Percentiles rank a stretch among this genome's conserved stretches.
These are phyloP conservation scores for Ciconia maguari DNA, from an alignment of 2,113 vertebrate genomes.

Conservation along the genomic window DNA sequence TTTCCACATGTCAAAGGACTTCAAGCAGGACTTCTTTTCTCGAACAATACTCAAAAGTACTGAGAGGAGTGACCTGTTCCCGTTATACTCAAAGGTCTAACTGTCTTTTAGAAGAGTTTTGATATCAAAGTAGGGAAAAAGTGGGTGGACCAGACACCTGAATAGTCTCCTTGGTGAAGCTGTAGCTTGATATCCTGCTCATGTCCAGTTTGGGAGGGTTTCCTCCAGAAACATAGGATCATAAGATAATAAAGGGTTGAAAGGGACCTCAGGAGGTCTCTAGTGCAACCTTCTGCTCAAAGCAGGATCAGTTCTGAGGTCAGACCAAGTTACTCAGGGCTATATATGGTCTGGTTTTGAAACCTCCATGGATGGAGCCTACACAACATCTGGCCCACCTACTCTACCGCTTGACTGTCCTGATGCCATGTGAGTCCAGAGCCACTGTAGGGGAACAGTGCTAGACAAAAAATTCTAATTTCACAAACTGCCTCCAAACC, in stretches of 20 bases:
- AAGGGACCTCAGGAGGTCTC: background rate
- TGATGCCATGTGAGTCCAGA: background rate
- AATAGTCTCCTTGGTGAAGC: background rate
- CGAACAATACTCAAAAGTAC: background rate
- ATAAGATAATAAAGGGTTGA: background rate
- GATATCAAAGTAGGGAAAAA: background rate
- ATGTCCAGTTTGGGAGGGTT: background rate
- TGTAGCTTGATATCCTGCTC: background rate
- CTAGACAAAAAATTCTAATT: background rate
- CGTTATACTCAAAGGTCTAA: background rate
- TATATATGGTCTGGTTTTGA: background rate
- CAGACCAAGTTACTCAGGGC: background rate
- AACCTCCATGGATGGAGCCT: background rate
- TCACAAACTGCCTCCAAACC: background rate
- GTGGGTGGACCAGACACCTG: background rate
- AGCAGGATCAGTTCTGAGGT: background rate
- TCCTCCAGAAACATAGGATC: background rate
- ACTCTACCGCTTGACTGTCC: background rate
- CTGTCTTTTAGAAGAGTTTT: background rate
- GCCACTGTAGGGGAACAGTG: background rate
- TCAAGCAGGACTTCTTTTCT: background rate
- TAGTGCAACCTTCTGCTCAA: background rate
- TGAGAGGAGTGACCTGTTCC: background rate
- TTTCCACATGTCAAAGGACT: background rate
- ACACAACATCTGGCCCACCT: background rate